Evolutionary conservation across 1,140 invertebrate species (phyloP).

Genomic region (Stegodyphus dumicola): DNA sequence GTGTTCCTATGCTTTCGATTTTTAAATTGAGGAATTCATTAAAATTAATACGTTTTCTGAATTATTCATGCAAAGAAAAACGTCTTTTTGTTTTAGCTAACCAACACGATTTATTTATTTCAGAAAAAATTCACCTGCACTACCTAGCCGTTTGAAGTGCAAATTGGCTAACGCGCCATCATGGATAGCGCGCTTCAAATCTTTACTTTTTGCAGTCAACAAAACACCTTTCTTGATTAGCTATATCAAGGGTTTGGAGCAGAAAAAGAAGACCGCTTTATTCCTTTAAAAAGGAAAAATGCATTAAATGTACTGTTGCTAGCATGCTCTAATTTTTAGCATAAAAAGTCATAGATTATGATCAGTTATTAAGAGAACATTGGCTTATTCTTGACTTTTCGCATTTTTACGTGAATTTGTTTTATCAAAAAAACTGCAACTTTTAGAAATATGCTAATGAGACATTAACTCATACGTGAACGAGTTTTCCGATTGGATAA

Average conservation of each 20-base stretch:
- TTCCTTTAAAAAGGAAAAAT: slow-evolving; percentile 19
- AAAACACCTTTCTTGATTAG: slow-evolving; percentile 59
- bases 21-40: slow-evolving; percentile 56
- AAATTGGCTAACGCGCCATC: slow-evolving; percentile 45
- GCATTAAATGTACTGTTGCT: background rate
- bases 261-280: slow-evolving; percentile 37
- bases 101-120: slow-evolving; percentile 48
- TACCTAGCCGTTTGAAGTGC: slow-evolving; percentile 47
- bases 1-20: slow-evolving; percentile 23
- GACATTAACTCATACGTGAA: slow-evolving; percentile 30
- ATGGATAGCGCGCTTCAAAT: slow-evolving; percentile 14
- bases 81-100: slow-evolving; percentile 41
- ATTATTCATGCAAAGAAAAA: slow-evolving; percentile 56
- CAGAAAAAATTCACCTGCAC: slow-evolving; percentile 11
- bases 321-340: slow-evolving; percentile 13
- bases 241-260: slow-evolving; percentile 38
- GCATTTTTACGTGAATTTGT: slow-evolving; percentile 32
- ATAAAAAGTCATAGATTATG: slow-evolving; percentile 51
- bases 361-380: slow-evolving; percentile 52
- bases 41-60: slow-evolving; percentile 57
- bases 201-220: slow-evolving; percentile 36
- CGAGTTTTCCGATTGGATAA: slow-evolving; percentile 44
- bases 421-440: slow-evolving; percentile 30
- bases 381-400: slow-evolving; percentile 40
- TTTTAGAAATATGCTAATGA: slow-evolving; percentile 52